Conservation (phyloP, 2,113 vertebrate species). For the Herpetotheres cachinnans region DNA sequence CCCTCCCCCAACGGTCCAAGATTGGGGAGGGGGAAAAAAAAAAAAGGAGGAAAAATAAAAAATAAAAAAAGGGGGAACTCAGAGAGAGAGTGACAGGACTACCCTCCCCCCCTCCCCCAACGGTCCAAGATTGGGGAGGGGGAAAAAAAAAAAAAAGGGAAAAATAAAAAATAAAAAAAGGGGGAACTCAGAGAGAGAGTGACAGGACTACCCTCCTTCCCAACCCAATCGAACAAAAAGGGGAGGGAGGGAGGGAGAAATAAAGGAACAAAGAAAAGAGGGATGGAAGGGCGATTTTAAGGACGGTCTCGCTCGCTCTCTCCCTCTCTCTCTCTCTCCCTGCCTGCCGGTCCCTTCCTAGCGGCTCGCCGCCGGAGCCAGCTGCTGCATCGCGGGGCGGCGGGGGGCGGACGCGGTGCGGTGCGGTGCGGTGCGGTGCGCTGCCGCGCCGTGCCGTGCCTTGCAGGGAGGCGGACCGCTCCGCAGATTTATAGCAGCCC, state of each 20-base stretch:
- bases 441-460: background rate
- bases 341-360: slow-evolving; percentile 77
- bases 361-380: slow-evolving; percentile 82
- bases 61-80: background rate
- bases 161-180: background rate
- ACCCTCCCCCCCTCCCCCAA: slow-evolving; percentile 52
- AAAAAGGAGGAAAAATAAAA: background rate
- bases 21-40: background rate
- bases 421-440: background rate
- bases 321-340: slow-evolving; percentile 38
- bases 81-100: slow-evolving; percentile 39
- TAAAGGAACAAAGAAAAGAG: slow-evolving; percentile 74
- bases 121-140: slow-evolving; percentile 30
- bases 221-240: slow-evolving; percentile 63
- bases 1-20: slow-evolving; percentile 63
- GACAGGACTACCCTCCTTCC: slow-evolving; percentile 36
- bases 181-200: slow-evolving; percentile 49
- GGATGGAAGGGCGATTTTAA: slow-evolving; percentile 66
- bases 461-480: background rate
- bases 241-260: slow-evolving; percentile 71
- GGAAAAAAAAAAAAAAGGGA: slow-evolving; percentile 2
- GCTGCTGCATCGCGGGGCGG: slow-evolving; percentile 87
- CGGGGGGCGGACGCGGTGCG: slow-evolving; percentile 75
- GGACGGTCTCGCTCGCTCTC: slow-evolving; percentile 40
- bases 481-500: slow-evolving; percentile 1